Evolutionary conservation across 92 coral and sea anemone genomes (phyloP).

Genomic region (Virgularia gustaviana): DNA sequence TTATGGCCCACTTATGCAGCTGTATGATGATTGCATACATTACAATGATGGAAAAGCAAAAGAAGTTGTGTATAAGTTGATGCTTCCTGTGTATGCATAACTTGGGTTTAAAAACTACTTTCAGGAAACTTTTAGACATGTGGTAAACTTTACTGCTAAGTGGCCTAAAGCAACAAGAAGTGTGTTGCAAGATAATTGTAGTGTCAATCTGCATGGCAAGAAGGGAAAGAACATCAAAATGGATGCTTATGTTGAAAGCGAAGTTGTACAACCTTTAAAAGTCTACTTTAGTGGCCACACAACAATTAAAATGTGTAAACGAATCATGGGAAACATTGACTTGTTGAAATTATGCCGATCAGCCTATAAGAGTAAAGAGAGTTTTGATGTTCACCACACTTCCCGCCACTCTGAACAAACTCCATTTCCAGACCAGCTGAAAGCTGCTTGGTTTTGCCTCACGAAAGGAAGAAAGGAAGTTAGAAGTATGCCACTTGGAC

Average conservation of each 20-base stretch:
- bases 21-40: constrained; percentile 31
- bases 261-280: constrained; percentile 31
- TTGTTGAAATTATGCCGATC: constrained; percentile 24
- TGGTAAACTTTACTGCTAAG: constrained; percentile 19
- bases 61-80: constrained; percentile 19
- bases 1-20: constrained; percentile 28
- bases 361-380: constrained; percentile 26
- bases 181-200: constrained; percentile 26
- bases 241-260: constrained; percentile 35
- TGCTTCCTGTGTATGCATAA: constrained; percentile 33
- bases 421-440: constrained; percentile 25
- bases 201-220: constrained; percentile 32
- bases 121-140: constrained; percentile 32
- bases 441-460: constrained; percentile 27
- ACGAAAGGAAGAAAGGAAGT: constrained; percentile 26
- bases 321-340: constrained; percentile 29
- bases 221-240: constrained; percentile 33
- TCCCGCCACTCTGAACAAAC: constrained; percentile 21
- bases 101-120: constrained; percentile 35
- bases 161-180: constrained; percentile 25
- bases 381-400: constrained; percentile 33
- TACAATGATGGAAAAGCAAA: constrained; percentile 19
- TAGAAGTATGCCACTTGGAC: constrained; percentile 1
- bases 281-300: constrained; percentile 27
- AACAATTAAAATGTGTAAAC: constrained; percentile 35